These are phyloP conservation scores for Nemopilema nomurai DNA, from an alignment of 30 jellyfish, hydroid and myxozoan species.

Conservation along the genomic window DNA sequence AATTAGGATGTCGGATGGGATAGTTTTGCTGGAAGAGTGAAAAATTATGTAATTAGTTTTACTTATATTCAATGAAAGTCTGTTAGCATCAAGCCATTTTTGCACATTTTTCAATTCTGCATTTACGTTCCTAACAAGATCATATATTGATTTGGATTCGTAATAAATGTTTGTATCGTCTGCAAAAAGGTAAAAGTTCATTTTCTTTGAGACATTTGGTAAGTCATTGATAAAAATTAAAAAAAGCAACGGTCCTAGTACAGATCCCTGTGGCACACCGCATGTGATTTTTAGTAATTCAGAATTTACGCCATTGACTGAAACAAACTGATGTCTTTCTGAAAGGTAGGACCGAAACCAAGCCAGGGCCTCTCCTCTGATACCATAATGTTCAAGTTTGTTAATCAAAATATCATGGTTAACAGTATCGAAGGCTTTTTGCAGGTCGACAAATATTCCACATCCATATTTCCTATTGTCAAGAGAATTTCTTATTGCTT, in stretches of 20 bases:
- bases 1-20: no score
- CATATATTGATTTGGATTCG: no score
- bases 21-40: no score
- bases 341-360: background rate
- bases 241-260: background rate
- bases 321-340: background rate
- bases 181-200: no score
- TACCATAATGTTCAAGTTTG: background rate
- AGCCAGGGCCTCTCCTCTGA: background rate
- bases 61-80: no score
- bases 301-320: background rate
- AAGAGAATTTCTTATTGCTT: background rate
- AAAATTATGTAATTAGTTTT: no score
- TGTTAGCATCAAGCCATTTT: no score
- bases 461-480: conserved; percentile 7
- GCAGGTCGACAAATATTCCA: conserved; percentile 36
- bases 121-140: no score
- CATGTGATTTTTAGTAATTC: background rate
- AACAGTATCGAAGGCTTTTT: conserved; percentile 46
- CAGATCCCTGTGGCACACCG: background rate
- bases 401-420: background rate
- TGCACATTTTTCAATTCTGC: no score
- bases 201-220: background rate
- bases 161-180: no score
- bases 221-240: background rate